Base-by-base conservation (phyloP, 2,113 vertebrate genomes). In the Chionis minor region DNA sequence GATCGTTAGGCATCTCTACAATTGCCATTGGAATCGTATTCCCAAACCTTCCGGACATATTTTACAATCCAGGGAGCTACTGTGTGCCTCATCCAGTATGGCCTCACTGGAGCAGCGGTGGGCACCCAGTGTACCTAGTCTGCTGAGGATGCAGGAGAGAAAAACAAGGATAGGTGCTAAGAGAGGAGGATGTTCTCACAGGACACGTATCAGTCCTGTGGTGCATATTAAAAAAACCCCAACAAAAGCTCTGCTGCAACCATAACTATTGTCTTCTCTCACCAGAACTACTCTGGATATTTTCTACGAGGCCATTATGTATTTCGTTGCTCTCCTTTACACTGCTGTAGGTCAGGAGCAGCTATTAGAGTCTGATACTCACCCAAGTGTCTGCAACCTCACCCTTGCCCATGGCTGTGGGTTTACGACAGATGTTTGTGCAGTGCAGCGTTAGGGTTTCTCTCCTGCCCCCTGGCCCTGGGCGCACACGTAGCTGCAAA, bases 1-100 rank as follows among this genome's bases (percentile, higher is more conserved):
- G 91, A 90, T 81, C 83, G 7, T 81, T 74, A 95, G 81, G 66
- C 73, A 73, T 91, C 89, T 92, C 81, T 81, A n/a, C 78, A 77
- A 27, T 27, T 87, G 89, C 70, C 35, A 12, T 28, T 72, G 89
- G 65, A 96, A 81, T 85, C 1, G 0, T 52, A 72, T 61, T 81
- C 81, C 73, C 73, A 91, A 52, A 59, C 44, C 70, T 67, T 56
- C 81, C 4, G 5, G 73, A 72, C 27, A 5, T 88, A 44, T 82
- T 85, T 92, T 86, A 82, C 71, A 66, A 52, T 69, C 58, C 62
- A 82, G 49, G 55, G 33, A 72, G 70, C 16, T 78, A 69, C 81
- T 33, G 26, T 33, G 26, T 45, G 18, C 55, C 32, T 88, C 51
- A 69, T 30, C 51, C 85, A 78, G 44, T 23, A 20, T 16, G 75